Evolutionary conservation across 2,113 vertebrate genomes (phyloP).

Genomic region (Benthochromis sp.): DNA sequence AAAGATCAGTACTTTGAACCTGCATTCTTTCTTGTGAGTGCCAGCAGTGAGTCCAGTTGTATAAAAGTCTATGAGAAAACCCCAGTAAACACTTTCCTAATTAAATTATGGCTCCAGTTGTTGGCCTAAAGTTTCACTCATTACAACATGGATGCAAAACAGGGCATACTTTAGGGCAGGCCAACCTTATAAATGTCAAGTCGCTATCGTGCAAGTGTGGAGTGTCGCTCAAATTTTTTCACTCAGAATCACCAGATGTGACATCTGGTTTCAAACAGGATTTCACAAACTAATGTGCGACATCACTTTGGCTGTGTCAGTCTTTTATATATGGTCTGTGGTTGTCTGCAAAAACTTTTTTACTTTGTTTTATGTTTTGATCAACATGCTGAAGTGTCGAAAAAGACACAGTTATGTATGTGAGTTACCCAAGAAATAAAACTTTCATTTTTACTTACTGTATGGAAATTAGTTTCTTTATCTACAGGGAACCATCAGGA

Average conservation of each 20-base stretch:
- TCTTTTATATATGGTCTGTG: neutral
- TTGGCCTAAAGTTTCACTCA: neutral
- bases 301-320: neutral
- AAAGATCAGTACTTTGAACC: neutral
- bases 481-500: neutral
- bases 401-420: neutral
- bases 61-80: neutral
- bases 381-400: neutral
- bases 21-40: neutral
- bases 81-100: neutral
- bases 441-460: neutral
- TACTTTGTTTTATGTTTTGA: neutral
- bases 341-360: neutral
- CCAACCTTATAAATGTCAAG: neutral
- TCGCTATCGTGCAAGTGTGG: neutral
- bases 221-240: neutral
- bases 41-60: neutral
- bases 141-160: neutral
- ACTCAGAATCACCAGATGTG: neutral
- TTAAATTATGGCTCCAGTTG: neutral
- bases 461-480: neutral
- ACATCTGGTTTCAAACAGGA: neutral
- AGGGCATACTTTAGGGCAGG: neutral
- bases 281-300: neutral
- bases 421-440: neutral